These are phyloP conservation scores for Vidua chalybeata DNA, from an alignment of 2,113 vertebrate species.

Conservation along the genomic window DNA sequence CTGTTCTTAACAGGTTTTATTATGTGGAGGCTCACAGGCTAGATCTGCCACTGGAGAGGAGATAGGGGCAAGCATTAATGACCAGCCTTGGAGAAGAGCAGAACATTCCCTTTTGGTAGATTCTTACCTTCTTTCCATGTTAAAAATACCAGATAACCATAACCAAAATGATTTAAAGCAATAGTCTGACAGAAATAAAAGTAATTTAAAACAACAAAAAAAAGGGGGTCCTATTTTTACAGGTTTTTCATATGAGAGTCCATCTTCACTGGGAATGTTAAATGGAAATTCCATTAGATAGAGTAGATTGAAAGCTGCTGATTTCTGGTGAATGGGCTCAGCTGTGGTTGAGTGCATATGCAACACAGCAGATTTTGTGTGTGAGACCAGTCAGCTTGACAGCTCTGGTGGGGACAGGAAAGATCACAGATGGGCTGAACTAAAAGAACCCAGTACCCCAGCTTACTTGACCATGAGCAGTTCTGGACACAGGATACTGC, in stretches of 20 bases:
- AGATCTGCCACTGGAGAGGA: background rate
- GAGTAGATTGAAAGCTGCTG: background rate
- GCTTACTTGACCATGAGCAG: background rate
- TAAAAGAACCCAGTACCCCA: background rate
- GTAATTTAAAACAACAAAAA: background rate
- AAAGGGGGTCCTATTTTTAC: accelerated
- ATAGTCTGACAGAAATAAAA: background rate
- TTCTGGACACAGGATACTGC: background rate
- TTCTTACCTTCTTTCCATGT: background rate
- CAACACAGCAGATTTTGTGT: background rate
- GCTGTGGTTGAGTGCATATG: background rate
- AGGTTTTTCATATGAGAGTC: background rate
- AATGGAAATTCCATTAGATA: background rate
- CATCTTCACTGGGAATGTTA: background rate
- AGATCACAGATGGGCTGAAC: background rate
- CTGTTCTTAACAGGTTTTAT: background rate
- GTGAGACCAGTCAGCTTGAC: background rate
- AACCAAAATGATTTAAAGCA: background rate
- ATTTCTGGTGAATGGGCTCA: background rate
- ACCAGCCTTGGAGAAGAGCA: background rate
- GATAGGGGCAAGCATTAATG: background rate
- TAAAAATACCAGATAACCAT: background rate
- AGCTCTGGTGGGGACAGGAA: background rate
- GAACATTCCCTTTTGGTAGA: background rate
- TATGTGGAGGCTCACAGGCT: background rate